phyloP scores from a whole-genome alignment of 92 coral and sea anemone genomes.

The Palythoa grandis region DNA sequence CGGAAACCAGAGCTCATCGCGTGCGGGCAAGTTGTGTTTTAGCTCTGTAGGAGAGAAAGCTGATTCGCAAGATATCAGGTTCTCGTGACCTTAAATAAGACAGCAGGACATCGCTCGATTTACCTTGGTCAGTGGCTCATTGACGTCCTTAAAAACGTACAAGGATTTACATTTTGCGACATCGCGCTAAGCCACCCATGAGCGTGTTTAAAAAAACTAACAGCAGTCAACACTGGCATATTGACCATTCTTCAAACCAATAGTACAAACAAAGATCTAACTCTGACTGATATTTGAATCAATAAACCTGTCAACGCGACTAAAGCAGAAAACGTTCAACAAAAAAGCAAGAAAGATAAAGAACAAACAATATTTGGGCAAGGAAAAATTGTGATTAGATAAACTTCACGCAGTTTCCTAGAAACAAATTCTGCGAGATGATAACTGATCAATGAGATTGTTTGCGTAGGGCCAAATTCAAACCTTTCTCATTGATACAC shows the following conservation, averaged over 20 bases:
- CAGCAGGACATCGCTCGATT: background rate
- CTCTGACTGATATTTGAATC: conserved; percentile 8
- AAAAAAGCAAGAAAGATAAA: conserved; percentile 7
- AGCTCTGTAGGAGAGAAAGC: conserved; percentile 36
- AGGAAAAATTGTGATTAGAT: background rate
- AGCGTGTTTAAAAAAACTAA: background rate
- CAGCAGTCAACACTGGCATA: background rate
- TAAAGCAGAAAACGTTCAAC: background rate
- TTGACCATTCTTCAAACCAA: background rate
- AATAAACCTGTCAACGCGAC: conserved; percentile 10
- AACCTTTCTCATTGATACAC: background rate
- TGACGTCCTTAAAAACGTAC: conserved; percentile 1
- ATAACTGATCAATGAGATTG: background rate
- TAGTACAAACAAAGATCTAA: background rate
- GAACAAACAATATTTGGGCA: background rate
- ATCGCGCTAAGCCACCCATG: conserved; percentile 26
- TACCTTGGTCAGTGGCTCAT: background rate
- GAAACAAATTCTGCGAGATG: background rate
- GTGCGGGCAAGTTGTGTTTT: conserved; percentile 43
- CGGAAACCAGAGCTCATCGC: conserved; percentile 51
- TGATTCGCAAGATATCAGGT: conserved; percentile 3
- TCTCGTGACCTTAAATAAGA: background rate
- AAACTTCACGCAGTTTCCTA: background rate
- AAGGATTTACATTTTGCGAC: background rate
- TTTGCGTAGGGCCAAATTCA: background rate